Conservation (phyloP, 2,113 vertebrate species). For the Hassar affinis region DNA sequence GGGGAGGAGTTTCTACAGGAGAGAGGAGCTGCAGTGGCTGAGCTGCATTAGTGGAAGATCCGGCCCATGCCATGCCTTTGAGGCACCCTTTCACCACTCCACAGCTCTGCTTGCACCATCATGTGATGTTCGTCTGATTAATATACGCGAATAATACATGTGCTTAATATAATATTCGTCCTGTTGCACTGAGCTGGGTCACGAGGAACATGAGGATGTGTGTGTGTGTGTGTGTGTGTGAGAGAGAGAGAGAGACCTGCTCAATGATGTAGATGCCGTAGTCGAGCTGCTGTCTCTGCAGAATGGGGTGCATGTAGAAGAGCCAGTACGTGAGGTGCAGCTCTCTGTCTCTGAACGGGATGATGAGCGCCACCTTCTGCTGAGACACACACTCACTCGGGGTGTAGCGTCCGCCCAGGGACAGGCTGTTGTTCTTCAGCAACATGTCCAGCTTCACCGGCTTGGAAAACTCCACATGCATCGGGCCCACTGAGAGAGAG, state of each 20-base stretch:
- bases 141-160: too few species aligned
- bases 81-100: too few species aligned
- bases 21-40: neutral
- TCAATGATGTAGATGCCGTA: conserved; percentile 82
- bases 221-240: conserved; percentile 8
- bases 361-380: conserved; percentile 84
- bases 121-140: too few species aligned
- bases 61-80: neutral
- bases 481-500: conserved; percentile 33
- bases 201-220: neutral
- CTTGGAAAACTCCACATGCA: conserved; percentile 72
- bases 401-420: conserved; percentile 70
- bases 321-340: conserved; percentile 83
- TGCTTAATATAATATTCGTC: neutral
- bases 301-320: conserved; percentile 78
- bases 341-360: conserved; percentile 81
- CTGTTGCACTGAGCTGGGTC: neutral
- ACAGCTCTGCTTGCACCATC: too few species aligned
- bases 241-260: conserved; percentile 68
- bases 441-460: conserved; percentile 71
- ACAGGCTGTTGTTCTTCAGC: conserved; percentile 63
- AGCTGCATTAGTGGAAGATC: neutral
- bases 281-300: conserved; percentile 81
- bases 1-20: neutral
- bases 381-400: conserved; percentile 74